A percentile compares a stretch with the other conserved stretches of the same genome.
These are phyloP conservation scores for Rhinatrema bivittatum DNA, from an alignment of 2,797 vertebrate genomes.

Conservation along the genomic window DNA sequence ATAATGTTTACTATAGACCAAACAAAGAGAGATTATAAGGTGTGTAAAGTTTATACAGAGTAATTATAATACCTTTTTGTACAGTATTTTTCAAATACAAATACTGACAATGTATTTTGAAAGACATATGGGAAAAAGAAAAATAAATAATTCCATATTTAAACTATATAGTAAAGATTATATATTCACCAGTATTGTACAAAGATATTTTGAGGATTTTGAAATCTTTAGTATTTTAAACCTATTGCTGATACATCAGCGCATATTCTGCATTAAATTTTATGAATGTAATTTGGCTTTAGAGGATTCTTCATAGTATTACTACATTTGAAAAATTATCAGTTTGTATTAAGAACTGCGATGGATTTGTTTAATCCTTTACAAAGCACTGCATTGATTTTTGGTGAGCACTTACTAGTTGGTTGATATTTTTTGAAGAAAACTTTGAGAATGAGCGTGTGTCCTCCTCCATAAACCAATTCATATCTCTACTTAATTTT, in stretches of 20 bases:
- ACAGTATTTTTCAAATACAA: slow-evolving; percentile 87
- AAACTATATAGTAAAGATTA: slow-evolving; percentile 58
- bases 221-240: slow-evolving; percentile 43
- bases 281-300: slow-evolving; percentile 25
- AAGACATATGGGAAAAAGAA: slow-evolving; percentile 63
- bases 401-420: slow-evolving; percentile 41
- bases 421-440: too few relatives aligned
- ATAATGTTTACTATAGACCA: slow-evolving; percentile 77
- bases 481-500: too few relatives aligned
- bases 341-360: slow-evolving; percentile 32
- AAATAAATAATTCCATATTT: slow-evolving; percentile 22
- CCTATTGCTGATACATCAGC: slow-evolving; percentile 34
- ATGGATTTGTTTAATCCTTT: slow-evolving; percentile 29
- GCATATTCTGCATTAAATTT: slow-evolving; percentile 46
- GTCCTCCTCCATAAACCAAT: too few relatives aligned
- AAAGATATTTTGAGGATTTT: slow-evolving; percentile 40
- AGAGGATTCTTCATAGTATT: slow-evolving; percentile 21
- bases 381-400: slow-evolving; percentile 42
- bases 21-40: slow-evolving; percentile 71
- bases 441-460: too few relatives aligned
- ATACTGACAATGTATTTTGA: slow-evolving; percentile 85
- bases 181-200: slow-evolving; percentile 62
- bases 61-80: slow-evolving; percentile 78
- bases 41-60: slow-evolving; percentile 85
- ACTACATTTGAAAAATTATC: slow-evolving; percentile 13